Percentiles rank a stretch among this genome's conserved stretches.
Evolutionary conservation across 92 coral and sea anemone genomes (phyloP).

Genomic region (Meandrina meandrites): DNA sequence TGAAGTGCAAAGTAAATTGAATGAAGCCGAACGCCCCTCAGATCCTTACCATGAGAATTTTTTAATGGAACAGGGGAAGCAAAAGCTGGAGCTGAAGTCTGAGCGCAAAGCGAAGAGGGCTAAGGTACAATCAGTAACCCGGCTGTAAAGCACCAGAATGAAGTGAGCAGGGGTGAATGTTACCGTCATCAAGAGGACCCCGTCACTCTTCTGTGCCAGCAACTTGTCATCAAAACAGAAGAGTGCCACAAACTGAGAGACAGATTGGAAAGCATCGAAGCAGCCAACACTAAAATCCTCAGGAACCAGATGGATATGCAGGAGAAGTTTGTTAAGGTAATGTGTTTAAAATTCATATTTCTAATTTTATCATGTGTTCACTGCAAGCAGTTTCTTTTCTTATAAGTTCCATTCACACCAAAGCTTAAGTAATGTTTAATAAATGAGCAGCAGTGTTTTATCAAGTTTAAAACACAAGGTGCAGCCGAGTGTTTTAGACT

Average conservation of each 20-base stretch:
- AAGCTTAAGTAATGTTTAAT: too few species aligned
- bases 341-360: neutral
- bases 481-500: too few species aligned
- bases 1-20: neutral
- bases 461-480: too few species aligned
- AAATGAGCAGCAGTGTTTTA: too few species aligned
- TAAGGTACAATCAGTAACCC: neutral
- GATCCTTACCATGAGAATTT: constrained; percentile 13
- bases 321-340: constrained; percentile 31
- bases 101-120: neutral
- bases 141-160: constrained; percentile 8
- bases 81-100: neutral
- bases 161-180: neutral
- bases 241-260: constrained; percentile 20
- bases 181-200: constrained; percentile 5
- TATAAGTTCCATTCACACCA: too few species aligned
- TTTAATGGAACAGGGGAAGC: constrained; percentile 18
- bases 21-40: neutral
- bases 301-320: constrained; percentile 36
- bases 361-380: too few species aligned
- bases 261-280: constrained; percentile 24
- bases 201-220: constrained; percentile 24
- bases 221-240: constrained; percentile 19
- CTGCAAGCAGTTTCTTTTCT: too few species aligned
- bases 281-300: constrained; percentile 17